Conservation (phyloP, 2,113 vertebrate genomes). For the Aptenodytes forsteri region DNA sequence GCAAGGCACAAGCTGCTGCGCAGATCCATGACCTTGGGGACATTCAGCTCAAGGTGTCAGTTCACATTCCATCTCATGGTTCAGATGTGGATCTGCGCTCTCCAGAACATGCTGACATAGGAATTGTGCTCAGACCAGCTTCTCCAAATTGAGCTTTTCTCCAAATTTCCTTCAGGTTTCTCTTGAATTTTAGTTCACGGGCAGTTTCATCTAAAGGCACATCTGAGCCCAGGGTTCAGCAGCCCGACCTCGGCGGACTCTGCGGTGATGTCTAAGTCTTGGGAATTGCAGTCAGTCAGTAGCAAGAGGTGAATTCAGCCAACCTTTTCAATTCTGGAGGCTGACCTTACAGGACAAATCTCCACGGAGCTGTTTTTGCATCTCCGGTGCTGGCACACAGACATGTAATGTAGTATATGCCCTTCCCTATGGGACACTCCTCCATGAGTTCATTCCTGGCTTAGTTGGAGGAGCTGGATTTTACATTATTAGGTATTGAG, state of each 20-base stretch:
- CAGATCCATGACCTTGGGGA: not conserved
- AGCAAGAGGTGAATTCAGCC: slow-evolving; percentile 32
- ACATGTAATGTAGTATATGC: not conserved
- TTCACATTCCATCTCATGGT: not conserved
- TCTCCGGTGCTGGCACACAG: not conserved
- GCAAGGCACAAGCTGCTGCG: not conserved
- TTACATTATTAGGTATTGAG: slow-evolving; percentile 67
- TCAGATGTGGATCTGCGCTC: not conserved
- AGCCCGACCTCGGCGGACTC: not conserved
- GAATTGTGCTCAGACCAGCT: not conserved
- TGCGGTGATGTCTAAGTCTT: not conserved
- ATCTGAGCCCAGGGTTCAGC: not conserved
- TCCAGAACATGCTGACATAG: not conserved
- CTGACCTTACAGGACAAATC: not conserved
- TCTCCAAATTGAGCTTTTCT: not conserved
- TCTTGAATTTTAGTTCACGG: not conserved
- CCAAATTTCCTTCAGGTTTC: not conserved
- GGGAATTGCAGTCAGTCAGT: slow-evolving; percentile 10
- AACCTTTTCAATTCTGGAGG: not conserved
- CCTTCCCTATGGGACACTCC: slow-evolving; percentile 33
- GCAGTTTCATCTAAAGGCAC: not conserved
- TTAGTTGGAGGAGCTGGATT: slow-evolving; percentile 48
- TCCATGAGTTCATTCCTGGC: slow-evolving; percentile 53
- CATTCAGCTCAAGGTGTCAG: not conserved
- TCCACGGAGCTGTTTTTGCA: not conserved